These are phyloP conservation scores for Paramormyrops kingsleyae DNA, from an alignment of 2,113 vertebrate genomes.

Conservation along the genomic window DNA sequence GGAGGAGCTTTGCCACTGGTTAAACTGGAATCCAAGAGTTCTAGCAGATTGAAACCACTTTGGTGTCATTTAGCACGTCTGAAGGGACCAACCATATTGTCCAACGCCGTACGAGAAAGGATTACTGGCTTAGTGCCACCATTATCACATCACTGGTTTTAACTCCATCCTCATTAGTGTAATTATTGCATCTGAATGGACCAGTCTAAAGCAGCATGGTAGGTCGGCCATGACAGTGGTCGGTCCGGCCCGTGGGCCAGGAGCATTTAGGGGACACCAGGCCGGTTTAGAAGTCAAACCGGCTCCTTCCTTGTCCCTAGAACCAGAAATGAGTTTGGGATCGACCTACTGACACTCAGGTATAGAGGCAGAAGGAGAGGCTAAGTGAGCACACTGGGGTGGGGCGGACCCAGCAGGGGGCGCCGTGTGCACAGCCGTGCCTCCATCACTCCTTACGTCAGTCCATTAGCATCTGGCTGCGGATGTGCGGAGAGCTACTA, in stretches of 20 bases:
- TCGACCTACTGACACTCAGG: background rate
- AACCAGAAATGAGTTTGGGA: background rate
- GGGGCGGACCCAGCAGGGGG: slow-evolving; percentile 9
- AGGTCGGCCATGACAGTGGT: slow-evolving; percentile 1
- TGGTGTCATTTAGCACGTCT: background rate
- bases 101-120: background rate
- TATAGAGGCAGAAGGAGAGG: background rate
- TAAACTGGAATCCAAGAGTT: background rate
- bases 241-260: background rate
- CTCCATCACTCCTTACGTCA: slow-evolving; percentile 14
- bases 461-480: slow-evolving; percentile 6
- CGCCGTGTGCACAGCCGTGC: background rate
- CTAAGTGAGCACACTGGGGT: background rate
- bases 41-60: background rate
- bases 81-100: background rate
- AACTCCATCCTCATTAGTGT: background rate
- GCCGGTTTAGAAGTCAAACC: background rate
- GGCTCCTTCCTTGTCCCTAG: background rate
- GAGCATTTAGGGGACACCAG: background rate
- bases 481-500: background rate
- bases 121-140: background rate
- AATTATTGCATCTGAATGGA: slow-evolving; percentile 29
- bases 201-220: slow-evolving; percentile 16
- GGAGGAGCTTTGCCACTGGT: background rate
- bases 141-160: background rate